phyloP scores from a whole-genome alignment of 2,888 invertebrate species.

The Nesidiocoris tenuis region DNA sequence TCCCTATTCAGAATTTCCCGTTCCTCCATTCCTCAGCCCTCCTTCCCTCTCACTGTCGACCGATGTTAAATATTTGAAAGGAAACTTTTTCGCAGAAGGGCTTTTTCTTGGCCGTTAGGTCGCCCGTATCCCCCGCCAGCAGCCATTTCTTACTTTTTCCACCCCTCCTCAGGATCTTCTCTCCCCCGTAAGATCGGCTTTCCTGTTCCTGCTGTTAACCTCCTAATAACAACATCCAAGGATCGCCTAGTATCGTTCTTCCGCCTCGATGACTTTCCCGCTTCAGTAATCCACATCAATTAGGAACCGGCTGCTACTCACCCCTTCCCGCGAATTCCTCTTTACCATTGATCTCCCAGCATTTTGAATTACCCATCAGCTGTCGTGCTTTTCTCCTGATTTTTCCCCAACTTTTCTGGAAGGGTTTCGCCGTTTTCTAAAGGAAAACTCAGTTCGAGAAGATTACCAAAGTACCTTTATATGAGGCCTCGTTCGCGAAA shows the following conservation, averaged over 20 bases:
- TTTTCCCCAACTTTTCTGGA: no score
- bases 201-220: constrained; percentile 19
- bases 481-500: no score
- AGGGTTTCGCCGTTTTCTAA: no score
- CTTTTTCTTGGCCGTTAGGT: background rate
- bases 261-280: constrained; percentile 27
- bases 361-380: no score
- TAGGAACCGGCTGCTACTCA: background rate
- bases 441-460: no score
- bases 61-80: background rate
- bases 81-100: background rate
- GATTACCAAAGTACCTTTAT: no score
- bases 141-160: background rate
- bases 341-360: no score
- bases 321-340: background rate
- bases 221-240: constrained; percentile 34
- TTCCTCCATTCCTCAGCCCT: background rate
- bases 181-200: background rate
- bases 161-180: background rate
- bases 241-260: constrained; percentile 31
- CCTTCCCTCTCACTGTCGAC: background rate
- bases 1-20: no score
- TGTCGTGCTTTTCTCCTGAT: no score
- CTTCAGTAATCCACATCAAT: constrained; percentile 28
- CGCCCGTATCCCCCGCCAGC: background rate